A percentile compares a stretch with the other conserved stretches of the same genome.
Evolutionary conservation across 2,888 invertebrate species (phyloP).

Genomic region (Agonum fuliginosum): DNA sequence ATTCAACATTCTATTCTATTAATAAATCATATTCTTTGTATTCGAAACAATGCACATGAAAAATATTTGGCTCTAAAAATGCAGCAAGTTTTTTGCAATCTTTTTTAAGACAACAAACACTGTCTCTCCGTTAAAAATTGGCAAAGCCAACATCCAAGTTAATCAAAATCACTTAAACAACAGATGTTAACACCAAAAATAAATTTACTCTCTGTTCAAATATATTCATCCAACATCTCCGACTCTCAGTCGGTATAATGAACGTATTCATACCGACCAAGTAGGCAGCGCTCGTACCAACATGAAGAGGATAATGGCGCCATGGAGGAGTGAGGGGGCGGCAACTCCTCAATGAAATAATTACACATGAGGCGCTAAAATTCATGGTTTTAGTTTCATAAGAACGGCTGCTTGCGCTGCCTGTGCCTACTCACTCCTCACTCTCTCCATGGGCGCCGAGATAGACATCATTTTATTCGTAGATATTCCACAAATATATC

Average conservation of each 20-base stretch:
- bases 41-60: too few species aligned
- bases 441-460: too few species aligned
- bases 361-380: constrained; percentile 51
- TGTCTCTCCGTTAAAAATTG: too few species aligned
- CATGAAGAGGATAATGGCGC: constrained; percentile 30
- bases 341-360: constrained; percentile 51
- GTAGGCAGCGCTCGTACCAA: constrained; percentile 35
- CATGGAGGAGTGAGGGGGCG: constrained; percentile 22
- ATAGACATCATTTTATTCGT: too few species aligned
- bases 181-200: constrained; percentile 42
- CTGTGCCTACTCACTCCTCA: too few species aligned
- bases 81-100: too few species aligned
- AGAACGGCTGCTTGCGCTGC: too few species aligned
- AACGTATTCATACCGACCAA: constrained; percentile 29
- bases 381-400: constrained; percentile 36
- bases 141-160: constrained; percentile 12
- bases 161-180: constrained; percentile 41
- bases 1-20: too few species aligned
- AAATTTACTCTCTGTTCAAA: constrained; percentile 24
- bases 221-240: not conserved
- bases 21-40: too few species aligned
- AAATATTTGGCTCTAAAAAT: not conserved
- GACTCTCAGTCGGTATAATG: constrained; percentile 34
- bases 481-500: too few species aligned
- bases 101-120: not conserved